phyloP scores from a whole-genome alignment of 2,888 invertebrate species.

The Schrankia costaestrigalis region DNA sequence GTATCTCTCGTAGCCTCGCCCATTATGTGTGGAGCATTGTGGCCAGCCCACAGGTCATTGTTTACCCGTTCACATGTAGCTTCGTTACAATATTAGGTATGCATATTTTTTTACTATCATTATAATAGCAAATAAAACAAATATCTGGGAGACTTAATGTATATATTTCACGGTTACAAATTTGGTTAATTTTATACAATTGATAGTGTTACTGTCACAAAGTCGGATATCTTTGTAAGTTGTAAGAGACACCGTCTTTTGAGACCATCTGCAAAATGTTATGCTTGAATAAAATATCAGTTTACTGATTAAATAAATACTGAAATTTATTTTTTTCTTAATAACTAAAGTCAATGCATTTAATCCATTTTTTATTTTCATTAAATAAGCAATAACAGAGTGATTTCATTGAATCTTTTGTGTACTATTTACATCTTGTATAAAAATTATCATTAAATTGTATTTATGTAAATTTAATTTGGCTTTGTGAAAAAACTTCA shows the following conservation, averaged over 20 bases:
- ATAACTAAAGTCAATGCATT: slow-evolving; percentile 55
- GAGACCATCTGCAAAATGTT: slow-evolving; percentile 51
- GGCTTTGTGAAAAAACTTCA: slow-evolving; percentile 79
- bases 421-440: slow-evolving; percentile 75
- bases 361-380: slow-evolving; percentile 55
- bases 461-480: slow-evolving; percentile 80
- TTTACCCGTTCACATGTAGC: slow-evolving; percentile 75
- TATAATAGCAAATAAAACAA: slow-evolving; percentile 67
- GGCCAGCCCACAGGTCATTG: slow-evolving; percentile 60
- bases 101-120: slow-evolving; percentile 80
- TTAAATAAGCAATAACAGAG: slow-evolving; percentile 51
- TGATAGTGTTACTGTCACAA: slow-evolving; percentile 69
- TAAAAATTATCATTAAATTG: slow-evolving; percentile 76
- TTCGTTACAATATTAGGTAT: slow-evolving; percentile 79
- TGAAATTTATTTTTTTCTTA: slow-evolving; percentile 52
- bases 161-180: slow-evolving; percentile 77
- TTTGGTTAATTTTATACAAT: slow-evolving; percentile 78
- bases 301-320: slow-evolving; percentile 68
- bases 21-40: slow-evolving; percentile 55
- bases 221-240: slow-evolving; percentile 65
- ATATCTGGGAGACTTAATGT: slow-evolving; percentile 71
- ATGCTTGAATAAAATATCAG: slow-evolving; percentile 43
- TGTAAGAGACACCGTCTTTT: slow-evolving; percentile 44
- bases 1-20: slow-evolving; percentile 69
- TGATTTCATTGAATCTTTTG: slow-evolving; percentile 70